These are phyloP conservation scores for Thumatha senex DNA, from an alignment of 2,888 invertebrate genomes.

Conservation along the genomic window DNA sequence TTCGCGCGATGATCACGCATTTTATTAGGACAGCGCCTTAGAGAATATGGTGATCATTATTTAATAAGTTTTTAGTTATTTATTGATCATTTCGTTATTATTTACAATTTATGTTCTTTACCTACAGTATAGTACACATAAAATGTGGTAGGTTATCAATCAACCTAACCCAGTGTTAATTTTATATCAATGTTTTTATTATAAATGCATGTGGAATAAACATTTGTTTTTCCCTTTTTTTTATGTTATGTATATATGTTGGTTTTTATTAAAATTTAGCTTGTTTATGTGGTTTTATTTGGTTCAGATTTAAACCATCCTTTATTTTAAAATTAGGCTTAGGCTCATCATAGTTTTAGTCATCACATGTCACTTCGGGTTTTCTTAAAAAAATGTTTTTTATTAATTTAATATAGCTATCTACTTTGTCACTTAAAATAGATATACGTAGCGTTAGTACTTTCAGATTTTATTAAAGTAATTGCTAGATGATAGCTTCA, in stretches of 20 bases:
- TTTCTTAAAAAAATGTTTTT: slow-evolving; percentile 7
- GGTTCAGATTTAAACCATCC: slow-evolving; percentile 2
- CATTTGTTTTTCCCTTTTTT: slow-evolving; percentile 22
- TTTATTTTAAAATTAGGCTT: not conserved
- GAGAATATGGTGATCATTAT: slow-evolving; percentile 6
- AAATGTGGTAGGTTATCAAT: slow-evolving; percentile 25
- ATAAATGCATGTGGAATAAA: slow-evolving; percentile 18
- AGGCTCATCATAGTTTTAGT: not conserved
- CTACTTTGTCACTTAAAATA: slow-evolving; percentile 17
- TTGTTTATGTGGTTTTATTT: slow-evolving; percentile 27
- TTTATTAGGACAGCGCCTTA: too few relatives aligned
- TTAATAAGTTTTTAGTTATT: slow-evolving; percentile 14
- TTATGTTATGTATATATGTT: slow-evolving; percentile 32
- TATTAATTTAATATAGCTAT: slow-evolving; percentile 9
- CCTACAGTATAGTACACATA: not conserved
- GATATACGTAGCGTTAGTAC: slow-evolving; percentile 28
- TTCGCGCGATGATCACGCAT: too few relatives aligned
- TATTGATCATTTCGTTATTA: slow-evolving; percentile 26
- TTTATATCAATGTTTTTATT: slow-evolving; percentile 14
- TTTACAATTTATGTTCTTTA: slow-evolving; percentile 3
- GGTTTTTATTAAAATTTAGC: slow-evolving; percentile 35
- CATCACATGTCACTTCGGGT: not conserved
- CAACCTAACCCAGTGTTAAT: slow-evolving; percentile 5
- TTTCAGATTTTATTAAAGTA: slow-evolving; percentile 32
- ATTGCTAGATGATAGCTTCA: slow-evolving; percentile 29